Evolutionary conservation across 2,888 invertebrate genomes (phyloP), one percentile per base, ranked within the genome.

Genomic region (Pyrochroa serraticornis): DNA sequence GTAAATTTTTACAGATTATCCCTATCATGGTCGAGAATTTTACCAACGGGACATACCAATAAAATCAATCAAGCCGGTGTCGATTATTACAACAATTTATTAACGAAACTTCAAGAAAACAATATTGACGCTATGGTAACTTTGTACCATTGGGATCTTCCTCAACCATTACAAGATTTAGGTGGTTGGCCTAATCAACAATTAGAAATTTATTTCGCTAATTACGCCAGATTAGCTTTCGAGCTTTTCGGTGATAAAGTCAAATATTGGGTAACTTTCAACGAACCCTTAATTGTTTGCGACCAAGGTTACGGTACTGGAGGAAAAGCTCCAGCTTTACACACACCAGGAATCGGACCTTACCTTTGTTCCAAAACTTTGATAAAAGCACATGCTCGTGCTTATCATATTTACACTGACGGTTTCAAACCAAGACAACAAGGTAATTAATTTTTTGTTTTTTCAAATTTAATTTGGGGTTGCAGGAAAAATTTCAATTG

Each of bases 31-130:
- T 55, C 68, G 8, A 67, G 73, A 66, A 71, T 74, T 36, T 72
- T 90, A 36, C 89, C 89, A 0, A 82, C 77, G 51, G 89, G 89
- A 10, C 81, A 84, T 49, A 81, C 84, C 8, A 85, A 86, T 68
- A 71, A 82, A n/a, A 80, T 91, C 8, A 93, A 89, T 72, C 78
- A 82, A 36, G 81, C 83, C 1, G 93, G 91, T 10, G 81, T 93
- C 8, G 78, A 84, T 51, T 91, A 92, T 77, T 93, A 93, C 75
- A 87, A 85, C 68, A 84, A 87, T 64, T 77, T 93, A 2, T 9
- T 55, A 30, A 7, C n/a, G 7, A 84, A 83, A 66, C 77, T 90
- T 2, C 61, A 78, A 0, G 58, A 52, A 33, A 80, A 80, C 46
- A 81, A 80, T 9, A 84, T 87, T 30, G 75, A 80, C 57, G 86